phyloP scores from a whole-genome alignment of 2,888 invertebrate genomes.

The Dicyrtoma fusca region DNA sequence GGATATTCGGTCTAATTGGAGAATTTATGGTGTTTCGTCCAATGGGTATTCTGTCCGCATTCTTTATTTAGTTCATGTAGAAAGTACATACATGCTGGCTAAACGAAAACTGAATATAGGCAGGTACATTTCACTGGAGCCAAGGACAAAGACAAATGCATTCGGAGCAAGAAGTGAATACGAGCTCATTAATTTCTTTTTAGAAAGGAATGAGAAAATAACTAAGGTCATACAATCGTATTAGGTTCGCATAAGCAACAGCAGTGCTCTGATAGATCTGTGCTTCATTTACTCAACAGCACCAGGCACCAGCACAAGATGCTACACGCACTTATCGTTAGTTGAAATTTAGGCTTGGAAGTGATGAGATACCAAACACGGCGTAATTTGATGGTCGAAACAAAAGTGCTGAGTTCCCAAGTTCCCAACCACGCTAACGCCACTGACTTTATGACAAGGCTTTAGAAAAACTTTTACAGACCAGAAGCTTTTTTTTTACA shows the following conservation, averaged over 20 bases:
- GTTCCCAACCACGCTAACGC: not conserved
- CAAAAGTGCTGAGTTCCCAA: slow-evolving; percentile 23
- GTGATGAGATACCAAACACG: slow-evolving; percentile 28
- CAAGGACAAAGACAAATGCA: slow-evolving; percentile 25
- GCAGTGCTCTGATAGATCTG: too few relatives aligned
- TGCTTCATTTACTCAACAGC: too few relatives aligned
- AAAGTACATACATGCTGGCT: too few relatives aligned
- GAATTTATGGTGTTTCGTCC: too few relatives aligned
- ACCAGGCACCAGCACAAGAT: too few relatives aligned
- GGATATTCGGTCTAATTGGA: too few relatives aligned
- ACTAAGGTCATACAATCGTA: not conserved
- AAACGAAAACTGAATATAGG: too few relatives aligned
- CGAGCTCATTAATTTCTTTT: slow-evolving; percentile 27
- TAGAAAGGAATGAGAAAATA: slow-evolving; percentile 13
- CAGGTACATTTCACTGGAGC: not conserved
- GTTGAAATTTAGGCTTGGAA: not conserved
- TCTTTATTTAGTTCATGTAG: too few relatives aligned
- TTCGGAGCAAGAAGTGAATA: slow-evolving; percentile 19
- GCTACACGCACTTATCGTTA: not conserved
- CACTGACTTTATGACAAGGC: not conserved
- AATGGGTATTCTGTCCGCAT: too few relatives aligned
- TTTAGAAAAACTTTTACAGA: slow-evolving; percentile 8
- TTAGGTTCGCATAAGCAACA: not conserved
- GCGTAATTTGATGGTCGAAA: slow-evolving; percentile 21
- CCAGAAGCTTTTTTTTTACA: slow-evolving; percentile 32